A percentile compares a stretch with the other conserved stretches of the same genome.
Evolutionary conservation across 1,140 invertebrate species (phyloP).

Genomic region (Ridgeia piscesae): DNA sequence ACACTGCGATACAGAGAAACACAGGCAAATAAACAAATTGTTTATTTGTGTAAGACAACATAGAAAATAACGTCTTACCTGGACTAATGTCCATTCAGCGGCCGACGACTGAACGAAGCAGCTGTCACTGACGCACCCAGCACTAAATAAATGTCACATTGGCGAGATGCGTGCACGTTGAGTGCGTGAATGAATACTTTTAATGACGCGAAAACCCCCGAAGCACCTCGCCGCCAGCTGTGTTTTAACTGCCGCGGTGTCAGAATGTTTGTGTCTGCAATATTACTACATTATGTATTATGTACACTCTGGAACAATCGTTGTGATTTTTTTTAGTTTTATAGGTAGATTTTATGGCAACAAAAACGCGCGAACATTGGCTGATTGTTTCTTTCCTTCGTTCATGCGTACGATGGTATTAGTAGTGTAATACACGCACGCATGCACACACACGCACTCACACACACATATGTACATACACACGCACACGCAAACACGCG

Average conservation of each 20-base stretch:
- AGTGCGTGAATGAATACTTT: neutral
- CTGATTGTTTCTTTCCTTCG: neutral
- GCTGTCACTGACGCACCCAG: neutral
- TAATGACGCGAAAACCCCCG: neutral
- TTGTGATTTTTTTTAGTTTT: neutral
- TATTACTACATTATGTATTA: neutral
- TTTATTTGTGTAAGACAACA: neutral
- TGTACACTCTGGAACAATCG: neutral
- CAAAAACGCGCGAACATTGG: neutral
- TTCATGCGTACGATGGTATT: neutral
- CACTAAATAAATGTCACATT: neutral
- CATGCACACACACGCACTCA: no score
- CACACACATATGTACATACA: no score
- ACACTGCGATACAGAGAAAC: no score
- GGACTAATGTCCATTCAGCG: neutral
- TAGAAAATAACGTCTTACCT: neutral
- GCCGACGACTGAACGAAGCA: neutral
- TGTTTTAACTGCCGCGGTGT: neutral
- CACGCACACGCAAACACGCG: no score
- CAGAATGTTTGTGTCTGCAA: neutral
- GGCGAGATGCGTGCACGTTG: neutral
- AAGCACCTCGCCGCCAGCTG: neutral
- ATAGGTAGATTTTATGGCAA: neutral
- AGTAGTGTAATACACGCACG: neutral
- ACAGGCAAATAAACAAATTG: no score